Percentiles rank a stretch among this genome's conserved stretches.
These are phyloP conservation scores for Platycnemis pennipes DNA, from an alignment of 2,888 invertebrate genomes.

Conservation along the genomic window DNA sequence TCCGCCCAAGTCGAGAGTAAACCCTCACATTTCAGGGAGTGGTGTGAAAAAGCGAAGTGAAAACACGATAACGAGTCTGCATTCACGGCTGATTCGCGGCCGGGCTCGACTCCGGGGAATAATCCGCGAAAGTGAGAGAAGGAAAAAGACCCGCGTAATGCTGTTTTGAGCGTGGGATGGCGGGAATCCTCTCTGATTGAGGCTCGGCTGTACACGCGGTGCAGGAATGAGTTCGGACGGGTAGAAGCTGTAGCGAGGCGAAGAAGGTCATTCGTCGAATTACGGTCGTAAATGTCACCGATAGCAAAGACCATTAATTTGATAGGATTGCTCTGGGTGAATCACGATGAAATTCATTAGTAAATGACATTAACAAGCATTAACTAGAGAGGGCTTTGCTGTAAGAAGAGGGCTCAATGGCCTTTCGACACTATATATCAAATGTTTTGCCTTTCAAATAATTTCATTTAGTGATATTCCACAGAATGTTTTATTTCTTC, in stretches of 20 bases:
- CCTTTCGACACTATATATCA: not conserved
- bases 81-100: not conserved
- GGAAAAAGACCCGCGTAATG: not conserved
- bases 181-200: not conserved
- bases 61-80: not conserved
- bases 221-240: not conserved
- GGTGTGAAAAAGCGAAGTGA: not conserved
- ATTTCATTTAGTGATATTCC: no score
- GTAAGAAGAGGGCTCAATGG: not conserved
- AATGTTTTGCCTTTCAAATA: no score
- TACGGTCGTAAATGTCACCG: not conserved
- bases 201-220: not conserved
- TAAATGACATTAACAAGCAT: not conserved
- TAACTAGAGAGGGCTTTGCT: not conserved
- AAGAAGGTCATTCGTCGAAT: not conserved
- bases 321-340: not conserved
- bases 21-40: not conserved
- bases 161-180: not conserved
- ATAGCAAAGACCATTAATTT: not conserved
- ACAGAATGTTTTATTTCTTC: no score
- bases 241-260: not conserved
- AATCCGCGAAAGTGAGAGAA: not conserved
- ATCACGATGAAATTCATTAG: not conserved
- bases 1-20: not conserved
- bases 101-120: not conserved